Percentiles rank a stretch among this genome's conserved stretches.
Conservation (phyloP, 2,113 vertebrate genomes). For the human region DNA sequence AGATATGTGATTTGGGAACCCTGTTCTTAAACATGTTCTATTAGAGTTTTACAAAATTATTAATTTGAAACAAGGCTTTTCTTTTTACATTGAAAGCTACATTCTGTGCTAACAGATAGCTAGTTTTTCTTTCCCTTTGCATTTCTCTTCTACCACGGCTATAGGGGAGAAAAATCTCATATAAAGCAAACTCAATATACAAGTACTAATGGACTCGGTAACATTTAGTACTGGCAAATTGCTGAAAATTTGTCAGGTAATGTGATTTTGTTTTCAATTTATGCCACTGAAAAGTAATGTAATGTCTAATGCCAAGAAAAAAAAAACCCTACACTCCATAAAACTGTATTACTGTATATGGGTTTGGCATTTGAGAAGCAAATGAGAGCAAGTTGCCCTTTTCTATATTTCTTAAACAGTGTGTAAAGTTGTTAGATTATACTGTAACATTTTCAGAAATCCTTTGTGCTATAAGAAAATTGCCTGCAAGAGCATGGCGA, state of each 20-base stretch:
- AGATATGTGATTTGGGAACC: neutral
- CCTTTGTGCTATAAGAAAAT: slow-evolving; percentile 73
- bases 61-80: neutral
- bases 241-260: slow-evolving; percentile 75
- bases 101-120: neutral
- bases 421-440: slow-evolving; percentile 79
- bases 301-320: slow-evolving; percentile 69
- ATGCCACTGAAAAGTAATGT: slow-evolving; percentile 70
- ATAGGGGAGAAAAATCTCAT: neutral
- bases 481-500: slow-evolving; percentile 47
- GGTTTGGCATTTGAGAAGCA: slow-evolving; percentile 79
- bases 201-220: slow-evolving; percentile 73
- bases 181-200: slow-evolving; percentile 69
- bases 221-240: slow-evolving; percentile 73
- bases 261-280: slow-evolving; percentile 78
- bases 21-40: neutral
- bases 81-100: neutral
- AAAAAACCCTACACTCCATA: slow-evolving; percentile 42
- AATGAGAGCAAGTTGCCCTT: slow-evolving; percentile 79
- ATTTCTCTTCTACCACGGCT: slow-evolving; percentile 33
- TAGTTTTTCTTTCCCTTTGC: slow-evolving; percentile 28
- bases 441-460: slow-evolving; percentile 76
- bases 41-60: slow-evolving; percentile 14
- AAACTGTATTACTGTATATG: slow-evolving; percentile 70
- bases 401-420: slow-evolving; percentile 80